Conservation (phyloP, 2,888 invertebrate species). For the Operophtera brumata region DNA sequence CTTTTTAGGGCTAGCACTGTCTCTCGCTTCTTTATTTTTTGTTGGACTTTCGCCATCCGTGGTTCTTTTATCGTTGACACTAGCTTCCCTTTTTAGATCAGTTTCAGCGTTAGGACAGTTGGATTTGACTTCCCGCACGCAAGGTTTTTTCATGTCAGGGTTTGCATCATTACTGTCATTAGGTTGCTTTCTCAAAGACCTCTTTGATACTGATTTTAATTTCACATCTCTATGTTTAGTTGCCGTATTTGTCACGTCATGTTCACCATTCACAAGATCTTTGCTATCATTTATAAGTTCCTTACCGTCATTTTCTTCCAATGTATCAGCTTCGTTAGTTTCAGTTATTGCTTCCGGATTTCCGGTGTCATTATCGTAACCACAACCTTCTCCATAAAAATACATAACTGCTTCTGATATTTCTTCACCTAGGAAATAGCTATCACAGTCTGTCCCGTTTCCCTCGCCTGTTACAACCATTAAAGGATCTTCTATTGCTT, state of each 20-base stretch:
- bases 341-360: conserved; percentile 77
- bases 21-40: conserved; percentile 49
- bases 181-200: conserved; percentile 66
- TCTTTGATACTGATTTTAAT: conserved; percentile 61
- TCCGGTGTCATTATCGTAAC: conserved; percentile 86
- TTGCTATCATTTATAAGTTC: conserved; percentile 62
- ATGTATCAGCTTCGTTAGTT: conserved; percentile 48
- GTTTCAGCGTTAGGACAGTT: conserved; percentile 59
- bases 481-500: conserved; percentile 87
- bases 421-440: conserved; percentile 81
- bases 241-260: conserved; percentile 53
- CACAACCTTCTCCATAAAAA: conserved; percentile 86
- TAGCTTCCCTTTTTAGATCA: conserved; percentile 51
- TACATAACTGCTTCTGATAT: conserved; percentile 87
- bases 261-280: conserved; percentile 68
- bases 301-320: conserved; percentile 58
- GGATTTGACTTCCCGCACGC: conserved; percentile 63
- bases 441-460: conserved; percentile 83
- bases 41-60: conserved; percentile 56
- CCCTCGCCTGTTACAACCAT: conserved; percentile 86
- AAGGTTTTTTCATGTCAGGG: conserved; percentile 68
- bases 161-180: conserved; percentile 63
- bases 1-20: conserved; percentile 58
- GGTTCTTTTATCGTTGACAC: conserved; percentile 58
- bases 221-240: conserved; percentile 58